Evolutionary conservation across 2,797 vertebrate species (phyloP).

Genomic region (Pangasius larnaudii): DNA sequence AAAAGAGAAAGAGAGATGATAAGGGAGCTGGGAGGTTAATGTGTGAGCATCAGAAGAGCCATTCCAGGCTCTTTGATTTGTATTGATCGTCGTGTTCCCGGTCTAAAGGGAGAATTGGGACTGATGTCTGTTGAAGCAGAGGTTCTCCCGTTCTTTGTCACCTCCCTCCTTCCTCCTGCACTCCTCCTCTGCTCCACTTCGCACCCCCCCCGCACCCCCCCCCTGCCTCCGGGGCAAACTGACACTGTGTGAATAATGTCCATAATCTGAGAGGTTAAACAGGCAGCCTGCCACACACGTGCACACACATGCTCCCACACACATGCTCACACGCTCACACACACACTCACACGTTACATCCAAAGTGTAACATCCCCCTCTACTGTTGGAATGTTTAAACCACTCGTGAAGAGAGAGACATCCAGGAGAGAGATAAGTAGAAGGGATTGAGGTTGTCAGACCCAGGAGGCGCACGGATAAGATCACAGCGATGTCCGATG

Average conservation of each 20-base stretch:
- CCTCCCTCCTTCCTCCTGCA: constrained; percentile 28
- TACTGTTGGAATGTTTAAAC: constrained; percentile 58
- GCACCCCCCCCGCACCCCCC: background rate
- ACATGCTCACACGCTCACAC: constrained; percentile 26
- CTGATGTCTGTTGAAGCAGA: constrained; percentile 28
- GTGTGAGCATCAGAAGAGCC: constrained; percentile 71
- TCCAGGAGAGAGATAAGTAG: constrained; percentile 18
- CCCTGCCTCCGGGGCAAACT: constrained; percentile 35
- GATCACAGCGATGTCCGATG: constrained; percentile 72
- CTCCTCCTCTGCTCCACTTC: background rate
- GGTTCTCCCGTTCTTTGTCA: constrained; percentile 32
- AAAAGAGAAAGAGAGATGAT: constrained; percentile 55
- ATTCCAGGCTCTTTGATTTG: constrained; percentile 79
- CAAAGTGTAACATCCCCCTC: constrained; percentile 63
- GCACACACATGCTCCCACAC: constrained; percentile 26
- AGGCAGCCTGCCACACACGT: constrained; percentile 42
- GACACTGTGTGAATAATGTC: constrained; percentile 53
- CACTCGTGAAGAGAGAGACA: constrained; percentile 23
- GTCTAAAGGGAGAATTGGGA: constrained; percentile 45
- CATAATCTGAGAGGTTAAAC: constrained; percentile 62
- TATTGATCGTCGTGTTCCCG: constrained; percentile 75
- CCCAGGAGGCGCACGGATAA: constrained; percentile 63
- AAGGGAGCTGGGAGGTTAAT: constrained; percentile 60
- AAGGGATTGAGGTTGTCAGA: constrained; percentile 18
- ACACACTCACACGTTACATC: constrained; percentile 26